Base-by-base conservation (phyloP, 2,888 invertebrate genomes). In the Drosophila mimica region DNA sequence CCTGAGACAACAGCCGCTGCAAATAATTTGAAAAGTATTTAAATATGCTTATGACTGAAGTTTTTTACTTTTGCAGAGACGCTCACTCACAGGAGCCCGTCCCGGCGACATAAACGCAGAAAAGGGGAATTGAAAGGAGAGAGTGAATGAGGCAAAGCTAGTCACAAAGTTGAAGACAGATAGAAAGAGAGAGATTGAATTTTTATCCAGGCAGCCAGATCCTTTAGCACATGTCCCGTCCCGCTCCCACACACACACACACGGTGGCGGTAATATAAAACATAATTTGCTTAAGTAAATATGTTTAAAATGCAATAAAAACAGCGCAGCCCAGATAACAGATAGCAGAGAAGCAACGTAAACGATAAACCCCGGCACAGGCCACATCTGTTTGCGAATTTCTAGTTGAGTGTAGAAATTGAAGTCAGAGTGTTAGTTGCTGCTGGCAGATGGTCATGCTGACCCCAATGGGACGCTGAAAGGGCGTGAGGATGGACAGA, bases 1-100 rank as follows among this genome's bases (percentile, higher is more conserved):
- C 33, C 46, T 4, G 9, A 59, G 43, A n/a, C 54, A 38, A n/a
- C 3, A 48, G 38, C 36, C 60, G 65, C 30, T 46, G 58, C 74
- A 63, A 70, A 70, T 74, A 73, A 88, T 75, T 80, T 66, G 66
- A 68, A 77, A 82, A 85, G 68, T 75, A 82, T 88, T 88, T 74
- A 83, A 83, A 83, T 83, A 72, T 80, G 78, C 75, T 69, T 78
- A 75, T 75, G 78, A 71, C 74, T 81, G 67, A 79, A 77, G 74
- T 79, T 81, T 74, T 70, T 68, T 65, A 20, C 54, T 54, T 67
- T 81, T 77, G 68, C 79, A 81, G 81, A 49, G 56, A 56, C 67
- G 36, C 34, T 48, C 31, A 38, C 74, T 38, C 43, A 62, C 56
- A 76, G 62, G 69, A 51, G 61, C 38, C 56, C 40, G 30, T 64